Evolutionary conservation across 2,113 vertebrate species (phyloP), one percentile per base, ranked within the genome.

Genomic region (Elanus axillaris): DNA sequence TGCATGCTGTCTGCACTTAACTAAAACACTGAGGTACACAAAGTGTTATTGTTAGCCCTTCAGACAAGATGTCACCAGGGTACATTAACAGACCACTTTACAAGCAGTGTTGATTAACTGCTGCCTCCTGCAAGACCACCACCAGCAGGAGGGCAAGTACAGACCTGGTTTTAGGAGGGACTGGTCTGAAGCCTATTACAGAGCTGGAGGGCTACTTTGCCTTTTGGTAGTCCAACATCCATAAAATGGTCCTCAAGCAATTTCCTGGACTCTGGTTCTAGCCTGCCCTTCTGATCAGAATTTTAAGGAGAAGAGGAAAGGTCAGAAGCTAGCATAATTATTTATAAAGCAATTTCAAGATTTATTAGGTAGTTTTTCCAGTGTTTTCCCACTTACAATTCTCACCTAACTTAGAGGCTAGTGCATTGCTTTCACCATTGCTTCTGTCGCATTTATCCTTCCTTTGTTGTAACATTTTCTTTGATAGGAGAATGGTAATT

Each of bases 1-100:
- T 0, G 3, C 7, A 32, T 3, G 5, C 0, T 0, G 0, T 47
- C 66, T 38, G 10, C 8, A 9, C 53, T 79, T n/a, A 47, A 55
- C 27, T 80, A 50, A 75, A 92, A 64, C 36, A 62, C 15, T 3
- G 23, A 43, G n/a, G 43, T 55, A 72, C 64, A 82, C 29, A 68
- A 81, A 73, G 23, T 2, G 2, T 56, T 67, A 67, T 15, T 64
- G 52, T 82, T 86, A 60, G 48, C 25, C 66, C 52, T 83, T 69
- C 56, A 71, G 66, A 59, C 74, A 69, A 60, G 53, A 36, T 32
- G 55, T 58, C 62, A 86, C 25, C 59, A 71, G 22, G 18, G 21
- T 10, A 64, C 43, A 32, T 48, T 27, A 48, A 64, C 6, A 60
- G 31, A 64, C 7, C 27, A 11, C 42, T 78, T 81, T 10, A 62